phyloP scores from a whole-genome alignment of 2,888 invertebrate genomes.

The Mycalesis mineus region DNA sequence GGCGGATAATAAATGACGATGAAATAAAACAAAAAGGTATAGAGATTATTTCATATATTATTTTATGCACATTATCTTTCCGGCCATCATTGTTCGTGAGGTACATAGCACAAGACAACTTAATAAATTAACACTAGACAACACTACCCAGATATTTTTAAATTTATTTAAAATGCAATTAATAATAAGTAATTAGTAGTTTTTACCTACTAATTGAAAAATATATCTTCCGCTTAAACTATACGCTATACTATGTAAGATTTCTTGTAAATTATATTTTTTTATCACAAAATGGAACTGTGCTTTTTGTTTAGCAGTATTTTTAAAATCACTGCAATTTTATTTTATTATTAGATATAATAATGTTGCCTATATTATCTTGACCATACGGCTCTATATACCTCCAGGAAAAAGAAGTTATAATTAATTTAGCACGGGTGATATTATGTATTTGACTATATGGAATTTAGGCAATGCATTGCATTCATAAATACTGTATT shows the following conservation, averaged over 20 bases:
- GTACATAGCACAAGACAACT: conserved; percentile 30
- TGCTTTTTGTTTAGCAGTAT: conserved; percentile 18
- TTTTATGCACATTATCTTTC: conserved; percentile 20
- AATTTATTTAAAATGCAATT: conserved; percentile 24
- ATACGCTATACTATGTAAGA: conserved; percentile 19
- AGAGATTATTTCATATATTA: conserved; percentile 19
- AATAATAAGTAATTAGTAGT: conserved; percentile 16
- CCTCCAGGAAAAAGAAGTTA: no score
- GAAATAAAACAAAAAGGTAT: conserved; percentile 13
- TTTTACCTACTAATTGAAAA: conserved; percentile 17
- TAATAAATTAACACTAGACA: conserved; percentile 30
- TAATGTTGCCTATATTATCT: no score
- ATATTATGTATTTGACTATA: no score
- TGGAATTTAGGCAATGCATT: no score
- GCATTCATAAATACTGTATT: no score
- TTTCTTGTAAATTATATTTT: conserved; percentile 20
- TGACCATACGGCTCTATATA: no score
- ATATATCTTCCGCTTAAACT: conserved; percentile 21
- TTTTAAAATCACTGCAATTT: conserved; percentile 22
- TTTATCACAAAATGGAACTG: conserved; percentile 32
- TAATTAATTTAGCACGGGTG: no score
- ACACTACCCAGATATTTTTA: conserved; percentile 27
- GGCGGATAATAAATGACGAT: no score
- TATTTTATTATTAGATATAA: no score
- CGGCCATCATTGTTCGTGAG: conserved; percentile 63